Conservation (phyloP, 1,140 invertebrate species). For the Zelostemma sp. region DNA sequence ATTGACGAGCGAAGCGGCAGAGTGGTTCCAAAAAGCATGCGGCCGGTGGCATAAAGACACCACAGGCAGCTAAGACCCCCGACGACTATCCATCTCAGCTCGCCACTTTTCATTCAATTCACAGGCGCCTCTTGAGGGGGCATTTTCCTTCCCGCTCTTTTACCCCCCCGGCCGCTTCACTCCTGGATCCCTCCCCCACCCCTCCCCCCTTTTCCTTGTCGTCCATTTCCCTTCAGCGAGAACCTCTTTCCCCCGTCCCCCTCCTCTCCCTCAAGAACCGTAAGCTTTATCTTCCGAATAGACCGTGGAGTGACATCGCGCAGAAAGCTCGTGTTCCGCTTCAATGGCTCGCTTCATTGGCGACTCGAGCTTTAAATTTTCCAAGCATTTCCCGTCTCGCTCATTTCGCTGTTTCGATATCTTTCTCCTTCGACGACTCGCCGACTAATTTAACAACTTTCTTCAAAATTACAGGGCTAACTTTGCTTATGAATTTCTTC, state of each 20-base stretch:
- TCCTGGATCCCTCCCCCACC: not conserved
- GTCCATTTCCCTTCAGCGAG: slow-evolving; percentile 15
- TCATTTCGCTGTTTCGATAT: slow-evolving; percentile 8
- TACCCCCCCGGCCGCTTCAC: not conserved
- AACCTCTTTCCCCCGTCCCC: slow-evolving; percentile 13
- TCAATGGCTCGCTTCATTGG: slow-evolving; percentile 42
- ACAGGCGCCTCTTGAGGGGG: slow-evolving; percentile 56
- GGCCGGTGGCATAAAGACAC: slow-evolving; percentile 67
- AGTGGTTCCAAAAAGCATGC: slow-evolving; percentile 69
- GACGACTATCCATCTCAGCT: slow-evolving; percentile 63
- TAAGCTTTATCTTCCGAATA: slow-evolving; percentile 42
- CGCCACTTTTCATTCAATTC: slow-evolving; percentile 66
- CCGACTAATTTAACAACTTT: slow-evolving; percentile 27
- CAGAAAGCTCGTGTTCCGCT: slow-evolving; percentile 41
- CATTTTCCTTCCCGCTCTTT: slow-evolving; percentile 28
- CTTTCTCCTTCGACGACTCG: slow-evolving; percentile 1
- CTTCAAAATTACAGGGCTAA: slow-evolving; percentile 18
- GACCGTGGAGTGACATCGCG: slow-evolving; percentile 39
- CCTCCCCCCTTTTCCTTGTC: not conserved
- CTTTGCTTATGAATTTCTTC: slow-evolving; percentile 22
- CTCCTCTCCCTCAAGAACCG: slow-evolving; percentile 31
- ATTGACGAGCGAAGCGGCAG: slow-evolving; percentile 58
- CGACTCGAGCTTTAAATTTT: slow-evolving; percentile 42
- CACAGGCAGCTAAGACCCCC: slow-evolving; percentile 62
- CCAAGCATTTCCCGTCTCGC: slow-evolving; percentile 15